Conservation (phyloP, 2,888 invertebrate genomes). For the Nezara viridula region DNA sequence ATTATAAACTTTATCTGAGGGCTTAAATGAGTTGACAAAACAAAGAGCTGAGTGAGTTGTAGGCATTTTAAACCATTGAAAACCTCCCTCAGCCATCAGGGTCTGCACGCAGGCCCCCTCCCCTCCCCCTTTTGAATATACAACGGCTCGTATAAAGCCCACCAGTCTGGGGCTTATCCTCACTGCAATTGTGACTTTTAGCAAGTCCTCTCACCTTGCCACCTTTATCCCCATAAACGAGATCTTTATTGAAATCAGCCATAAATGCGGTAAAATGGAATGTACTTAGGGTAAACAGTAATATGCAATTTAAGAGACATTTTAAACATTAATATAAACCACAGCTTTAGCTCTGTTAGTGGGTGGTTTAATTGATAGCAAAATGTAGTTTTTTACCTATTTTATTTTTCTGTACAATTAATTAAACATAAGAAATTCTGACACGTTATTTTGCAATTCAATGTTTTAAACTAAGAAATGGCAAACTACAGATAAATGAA, state of each 20-base stretch:
- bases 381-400: no score
- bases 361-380: no score
- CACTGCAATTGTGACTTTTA: background rate
- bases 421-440: no score
- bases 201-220: background rate
- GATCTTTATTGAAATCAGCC: background rate
- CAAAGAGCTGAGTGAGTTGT: background rate
- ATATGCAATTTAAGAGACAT: no score
- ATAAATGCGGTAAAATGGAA: no score
- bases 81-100: background rate
- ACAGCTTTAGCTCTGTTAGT: no score
- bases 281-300: no score
- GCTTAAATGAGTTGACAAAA: background rate
- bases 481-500: no score
- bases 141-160: background rate
- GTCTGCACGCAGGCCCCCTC: background rate
- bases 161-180: background rate
- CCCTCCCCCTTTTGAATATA: background rate
- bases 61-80: background rate
- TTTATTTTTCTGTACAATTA: no score
- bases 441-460: no score
- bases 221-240: background rate
- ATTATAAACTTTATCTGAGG: slow-evolving; percentile 42
- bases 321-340: no score
- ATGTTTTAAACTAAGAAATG: no score